phyloP scores from a whole-genome alignment of 2,888 invertebrate species.

The Aphidius colemani region DNA sequence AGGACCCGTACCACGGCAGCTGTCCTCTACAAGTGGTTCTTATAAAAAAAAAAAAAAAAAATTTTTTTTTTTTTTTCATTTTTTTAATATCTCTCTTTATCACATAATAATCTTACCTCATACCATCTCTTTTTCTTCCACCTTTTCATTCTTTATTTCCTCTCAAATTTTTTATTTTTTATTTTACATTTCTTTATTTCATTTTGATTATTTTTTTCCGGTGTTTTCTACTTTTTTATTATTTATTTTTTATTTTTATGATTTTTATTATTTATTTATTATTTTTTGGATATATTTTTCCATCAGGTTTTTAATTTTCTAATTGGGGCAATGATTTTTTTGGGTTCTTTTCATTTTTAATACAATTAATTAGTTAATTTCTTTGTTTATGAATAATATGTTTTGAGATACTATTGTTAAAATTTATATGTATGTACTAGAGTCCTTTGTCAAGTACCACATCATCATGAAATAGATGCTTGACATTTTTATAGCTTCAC shows the following conservation, averaged over 20 bases:
- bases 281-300: too few relatives aligned
- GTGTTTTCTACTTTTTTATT: conserved; percentile 1
- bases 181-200: conserved; percentile 9
- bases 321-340: too few relatives aligned
- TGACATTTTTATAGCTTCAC: neutral
- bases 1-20: conserved; percentile 41
- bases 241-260: too few relatives aligned
- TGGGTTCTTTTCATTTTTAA: too few relatives aligned
- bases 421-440: conserved; percentile 15
- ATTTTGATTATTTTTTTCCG: conserved; percentile 13
- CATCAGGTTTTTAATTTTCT: too few relatives aligned
- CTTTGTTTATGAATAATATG: too few relatives aligned
- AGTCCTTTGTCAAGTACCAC: conserved; percentile 25
- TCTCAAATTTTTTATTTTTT: conserved; percentile 20
- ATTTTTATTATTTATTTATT: too few relatives aligned
- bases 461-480: conserved; percentile 22
- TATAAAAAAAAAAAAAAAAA: conserved; percentile 40
- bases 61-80: conserved; percentile 15
- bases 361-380: too few relatives aligned
- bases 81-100: conserved; percentile 19
- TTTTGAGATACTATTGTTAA: too few relatives aligned
- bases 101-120: conserved; percentile 21
- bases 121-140: conserved; percentile 26
- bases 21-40: conserved; percentile 61
- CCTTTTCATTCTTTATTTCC: conserved; percentile 21